Base-by-base conservation (phyloP, 2,888 invertebrate species). In the Erannis defoliaria region DNA sequence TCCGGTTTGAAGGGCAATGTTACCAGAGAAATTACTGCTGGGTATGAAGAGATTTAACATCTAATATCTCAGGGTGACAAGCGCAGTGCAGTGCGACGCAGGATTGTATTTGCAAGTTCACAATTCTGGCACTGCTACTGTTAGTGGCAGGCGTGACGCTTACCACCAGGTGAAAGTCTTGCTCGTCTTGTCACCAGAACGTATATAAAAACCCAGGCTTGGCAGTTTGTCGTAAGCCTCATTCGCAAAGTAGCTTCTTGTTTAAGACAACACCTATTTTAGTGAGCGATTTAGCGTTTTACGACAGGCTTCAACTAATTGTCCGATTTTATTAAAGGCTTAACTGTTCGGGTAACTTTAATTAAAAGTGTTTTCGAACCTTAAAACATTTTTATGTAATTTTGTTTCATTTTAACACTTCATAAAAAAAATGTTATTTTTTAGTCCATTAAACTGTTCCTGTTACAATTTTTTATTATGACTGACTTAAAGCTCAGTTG, bases 351-450 rank as follows among this genome's bases (percentile, higher is more conserved):
- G 53, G 50, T 12, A 50, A 51, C 55, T 57, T 67, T 53, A 67
- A 63, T 67, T 61, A 65, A 67, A 55, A 31, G 35, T 45, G 48
- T 55, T 64, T 67, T 67, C 56, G 58, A 59, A 45, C 57, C 10
- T 51, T 16, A 14, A 21, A 53, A 16, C 12, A 21, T 37, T 50
- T 55, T 55, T 37, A 19, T 51, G 51, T 50, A 56, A 56, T 56
- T 62, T 45, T 51, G 58, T 61, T 62, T 54, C 5, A 40, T 45
- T 65, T 51, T 38, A 55, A 55, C 38, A 50, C 0, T 33, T 46
- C 9, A 10, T 29, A 10, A 31, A 1, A 16, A 33, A 10, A 12
- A 10, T 10, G 5, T 40, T 21, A 12, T 12, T 9, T 21, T 4
- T 4, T 19, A 26, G 26, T 12, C 1, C 0, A 42, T 21, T 21